Percentiles rank a stretch among this genome's conserved stretches.
Evolutionary conservation across 1,140 invertebrate species (phyloP).

Genomic region (Cyclina sinensis): DNA sequence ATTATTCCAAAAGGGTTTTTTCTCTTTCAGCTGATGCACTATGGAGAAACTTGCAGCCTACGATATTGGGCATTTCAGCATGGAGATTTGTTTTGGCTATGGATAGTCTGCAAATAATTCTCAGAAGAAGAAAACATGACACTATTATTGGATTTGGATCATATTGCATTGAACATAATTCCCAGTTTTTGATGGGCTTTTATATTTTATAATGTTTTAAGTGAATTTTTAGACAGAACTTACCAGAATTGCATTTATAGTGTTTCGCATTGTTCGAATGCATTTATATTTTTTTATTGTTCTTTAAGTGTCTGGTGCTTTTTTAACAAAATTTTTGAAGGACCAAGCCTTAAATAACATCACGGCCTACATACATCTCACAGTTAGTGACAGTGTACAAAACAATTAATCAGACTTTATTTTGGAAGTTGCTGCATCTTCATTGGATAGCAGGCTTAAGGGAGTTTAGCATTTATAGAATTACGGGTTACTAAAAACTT

Average conservation of each 20-base stretch:
- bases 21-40: background rate
- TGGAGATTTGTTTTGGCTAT: slow-evolving; percentile 67
- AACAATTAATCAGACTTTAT: no score
- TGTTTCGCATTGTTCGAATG: no score
- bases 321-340: no score
- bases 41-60: slow-evolving; percentile 5
- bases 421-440: no score
- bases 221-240: background rate
- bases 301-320: no score
- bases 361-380: no score
- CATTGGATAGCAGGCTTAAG: background rate
- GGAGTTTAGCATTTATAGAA: background rate
- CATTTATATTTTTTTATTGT: no score
- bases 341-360: no score
- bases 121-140: background rate
- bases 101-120: slow-evolving; percentile 27
- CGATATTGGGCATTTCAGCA: slow-evolving; percentile 45
- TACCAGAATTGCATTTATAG: slow-evolving; percentile 34
- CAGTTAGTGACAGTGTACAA: no score
- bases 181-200: background rate
- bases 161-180: background rate
- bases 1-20: no score
- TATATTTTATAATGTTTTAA: background rate
- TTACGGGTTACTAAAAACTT: background rate
- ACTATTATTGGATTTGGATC: background rate